phyloP scores from a whole-genome alignment of 2,888 invertebrate species.

The Autographa gamma region DNA sequence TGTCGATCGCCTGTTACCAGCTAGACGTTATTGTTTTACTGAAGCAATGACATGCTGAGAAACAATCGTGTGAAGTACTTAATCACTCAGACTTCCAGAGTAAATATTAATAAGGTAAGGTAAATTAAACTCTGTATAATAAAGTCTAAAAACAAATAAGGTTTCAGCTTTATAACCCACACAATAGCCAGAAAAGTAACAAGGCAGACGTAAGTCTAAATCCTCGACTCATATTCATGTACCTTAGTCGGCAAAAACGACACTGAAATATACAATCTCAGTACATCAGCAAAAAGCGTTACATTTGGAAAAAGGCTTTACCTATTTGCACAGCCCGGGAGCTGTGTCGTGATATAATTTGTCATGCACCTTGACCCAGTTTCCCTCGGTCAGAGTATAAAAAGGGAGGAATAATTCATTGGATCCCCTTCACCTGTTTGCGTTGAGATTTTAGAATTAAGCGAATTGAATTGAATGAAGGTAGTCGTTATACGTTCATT shows the following conservation, averaged over 20 bases:
- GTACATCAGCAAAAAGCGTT: constrained; percentile 66
- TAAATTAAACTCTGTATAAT: neutral
- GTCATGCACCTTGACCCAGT: constrained; percentile 78
- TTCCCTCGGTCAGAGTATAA: constrained; percentile 56
- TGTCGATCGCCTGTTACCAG: constrained; percentile 13
- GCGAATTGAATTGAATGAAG: constrained; percentile 50
- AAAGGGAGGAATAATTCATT: constrained; percentile 67
- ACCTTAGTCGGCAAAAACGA: constrained; percentile 48
- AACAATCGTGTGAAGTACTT: neutral
- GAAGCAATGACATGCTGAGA: constrained; percentile 13
- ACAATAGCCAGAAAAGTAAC: neutral
- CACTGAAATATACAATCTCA: constrained; percentile 56
- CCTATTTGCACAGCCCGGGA: constrained; percentile 74
- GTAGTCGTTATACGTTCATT: constrained; percentile 43
- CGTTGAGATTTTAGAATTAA: constrained; percentile 63
- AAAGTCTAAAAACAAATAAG: neutral
- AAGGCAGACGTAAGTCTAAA: constrained; percentile 27
- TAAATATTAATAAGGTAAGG: neutral
- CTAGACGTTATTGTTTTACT: constrained; percentile 18
- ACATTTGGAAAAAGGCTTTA: constrained; percentile 73
- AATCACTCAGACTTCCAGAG: neutral
- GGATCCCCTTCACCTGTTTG: constrained; percentile 61
- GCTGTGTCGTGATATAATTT: constrained; percentile 74
- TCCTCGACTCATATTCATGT: constrained; percentile 49
- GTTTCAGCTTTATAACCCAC: constrained; percentile 1